Conservation (phyloP, 2,888 invertebrate genomes). For the Lasius fuliginosus region DNA sequence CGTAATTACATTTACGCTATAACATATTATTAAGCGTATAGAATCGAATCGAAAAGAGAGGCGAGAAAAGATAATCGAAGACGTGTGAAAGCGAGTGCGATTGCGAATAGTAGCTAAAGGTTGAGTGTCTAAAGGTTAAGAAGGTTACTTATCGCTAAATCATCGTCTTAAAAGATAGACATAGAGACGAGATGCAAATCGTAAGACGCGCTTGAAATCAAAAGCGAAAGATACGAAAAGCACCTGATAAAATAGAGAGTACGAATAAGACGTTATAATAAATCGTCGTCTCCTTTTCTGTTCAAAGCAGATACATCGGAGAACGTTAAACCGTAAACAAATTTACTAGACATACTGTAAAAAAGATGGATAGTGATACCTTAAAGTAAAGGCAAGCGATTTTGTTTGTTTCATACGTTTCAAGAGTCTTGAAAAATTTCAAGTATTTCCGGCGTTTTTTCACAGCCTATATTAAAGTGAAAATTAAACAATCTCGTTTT, state of each 20-base stretch:
- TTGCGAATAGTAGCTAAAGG: slow-evolving; percentile 74
- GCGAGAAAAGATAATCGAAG: slow-evolving; percentile 57
- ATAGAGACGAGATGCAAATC: slow-evolving; percentile 38
- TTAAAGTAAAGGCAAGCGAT: too few relatives aligned
- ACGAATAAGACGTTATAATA: not conserved
- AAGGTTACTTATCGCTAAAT: slow-evolving; percentile 70
- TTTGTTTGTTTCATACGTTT: not conserved
- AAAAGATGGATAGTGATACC: not conserved
- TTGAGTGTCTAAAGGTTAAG: slow-evolving; percentile 74
- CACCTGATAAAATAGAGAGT: not conserved
- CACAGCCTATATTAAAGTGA: too few relatives aligned
- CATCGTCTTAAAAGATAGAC: slow-evolving; percentile 52
- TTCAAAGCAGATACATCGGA: not conserved
- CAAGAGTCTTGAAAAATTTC: too few relatives aligned
- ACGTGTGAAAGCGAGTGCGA: slow-evolving; percentile 73
- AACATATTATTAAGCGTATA: slow-evolving; percentile 37
- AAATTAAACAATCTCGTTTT: not conserved
- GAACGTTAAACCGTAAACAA: not conserved
- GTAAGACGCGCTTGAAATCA: slow-evolving; percentile 18
- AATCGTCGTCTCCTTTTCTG: not conserved
- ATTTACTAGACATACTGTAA: not conserved
- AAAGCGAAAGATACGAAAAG: not conserved
- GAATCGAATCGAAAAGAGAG: slow-evolving; percentile 34
- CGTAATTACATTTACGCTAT: slow-evolving; percentile 38
- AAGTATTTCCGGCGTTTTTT: too few relatives aligned